These are phyloP conservation scores for Sebastes vulpes DNA, from an alignment of 2,797 vertebrate genomes.

Conservation along the genomic window DNA sequence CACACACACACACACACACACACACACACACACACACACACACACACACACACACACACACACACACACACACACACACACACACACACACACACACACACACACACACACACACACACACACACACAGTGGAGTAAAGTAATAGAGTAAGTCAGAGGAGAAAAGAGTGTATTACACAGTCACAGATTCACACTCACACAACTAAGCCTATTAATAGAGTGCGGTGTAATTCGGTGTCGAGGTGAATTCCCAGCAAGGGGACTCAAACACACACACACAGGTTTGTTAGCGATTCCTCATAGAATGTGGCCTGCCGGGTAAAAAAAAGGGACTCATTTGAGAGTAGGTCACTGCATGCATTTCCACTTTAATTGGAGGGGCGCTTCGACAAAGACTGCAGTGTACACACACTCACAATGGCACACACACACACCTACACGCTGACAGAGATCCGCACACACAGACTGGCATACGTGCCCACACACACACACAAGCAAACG, in stretches of 20 bases:
- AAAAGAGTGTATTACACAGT: not conserved
- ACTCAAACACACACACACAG: not conserved
- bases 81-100: not conserved
- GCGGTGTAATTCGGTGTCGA: constrained; percentile 17
- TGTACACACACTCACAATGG: constrained; percentile 3
- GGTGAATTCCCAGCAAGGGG: constrained; percentile 37
- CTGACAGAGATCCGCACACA: not conserved
- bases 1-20: not conserved
- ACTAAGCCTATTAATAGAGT: constrained; percentile 52
- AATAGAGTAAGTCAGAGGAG: not conserved
- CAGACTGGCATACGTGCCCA: not conserved
- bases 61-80: not conserved
- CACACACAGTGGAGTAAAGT: not conserved
- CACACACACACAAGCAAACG: constrained; percentile 19
- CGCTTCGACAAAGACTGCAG: constrained; percentile 63
- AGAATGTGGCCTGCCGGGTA: constrained; percentile 54
- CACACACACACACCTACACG: not conserved
- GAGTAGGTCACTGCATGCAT: constrained; percentile 83
- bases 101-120: not conserved
- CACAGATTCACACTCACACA: not conserved
- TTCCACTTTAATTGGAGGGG: constrained; percentile 79
- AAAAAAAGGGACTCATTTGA: constrained; percentile 69
- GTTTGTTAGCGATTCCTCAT: constrained; percentile 53
- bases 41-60: not conserved
- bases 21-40: not conserved